Evolutionary conservation across 2,888 invertebrate genomes (phyloP), one percentile per base, ranked within the genome.

Genomic region (Pristionchus exspectatus): DNA sequence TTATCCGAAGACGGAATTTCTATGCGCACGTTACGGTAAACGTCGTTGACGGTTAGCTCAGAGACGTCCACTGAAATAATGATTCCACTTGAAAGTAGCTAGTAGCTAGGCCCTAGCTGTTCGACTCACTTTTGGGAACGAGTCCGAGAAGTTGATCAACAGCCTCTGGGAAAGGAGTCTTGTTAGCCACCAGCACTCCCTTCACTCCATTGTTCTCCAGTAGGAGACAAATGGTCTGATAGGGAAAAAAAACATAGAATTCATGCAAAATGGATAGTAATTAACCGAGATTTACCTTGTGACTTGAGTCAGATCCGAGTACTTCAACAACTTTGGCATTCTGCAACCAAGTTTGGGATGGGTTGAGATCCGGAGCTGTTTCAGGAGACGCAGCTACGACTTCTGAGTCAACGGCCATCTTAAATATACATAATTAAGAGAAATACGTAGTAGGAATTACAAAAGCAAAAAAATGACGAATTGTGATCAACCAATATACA

Each of bases 151-250:
- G 77, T 24, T 81, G 77, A 27, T 87, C 69, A 24, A 87, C 44
- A 10, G 92, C 91, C 81, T 95, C 95, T 0, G 92, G 91, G 87
- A 95, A 95, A 1, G 95, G 91, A 24, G 93, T 89, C 90, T 94
- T 94, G 85, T 93, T 91, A 54, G 92, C 90, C 30, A 95, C 90
- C 83, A 95, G 89, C 38, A 95, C 91, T 16, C 93, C 95, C 87
- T 90, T 90, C 56, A 93, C 91, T 10, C 93, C 92, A 81, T 92
- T 92, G 84, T 94, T 90, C 50, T 92, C 90, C 81, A 93, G 91
- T 5, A 93, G 91, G 0, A 94, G 56, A 90, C 94, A 94, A 69
- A 94, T 90, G 16, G 90, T 90, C 92, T 91, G 72, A 88, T 93
- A 90, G 18, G 69, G 27, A 30, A 2, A 24, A 38, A 18, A 38